Evolutionary conservation across 2,888 invertebrate genomes (phyloP).

Genomic region (Chloroclysta siterata): DNA sequence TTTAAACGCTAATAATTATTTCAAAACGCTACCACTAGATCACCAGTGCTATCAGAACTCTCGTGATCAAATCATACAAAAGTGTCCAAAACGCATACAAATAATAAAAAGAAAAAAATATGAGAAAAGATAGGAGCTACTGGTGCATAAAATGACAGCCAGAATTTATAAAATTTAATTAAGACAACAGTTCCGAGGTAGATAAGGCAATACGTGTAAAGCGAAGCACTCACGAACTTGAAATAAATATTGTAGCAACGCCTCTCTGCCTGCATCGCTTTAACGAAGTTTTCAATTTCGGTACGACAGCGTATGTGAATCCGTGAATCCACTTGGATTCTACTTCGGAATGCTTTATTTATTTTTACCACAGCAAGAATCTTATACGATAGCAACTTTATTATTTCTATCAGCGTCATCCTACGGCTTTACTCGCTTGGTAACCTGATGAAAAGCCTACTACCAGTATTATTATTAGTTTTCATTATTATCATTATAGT

Average conservation of each 20-base stretch:
- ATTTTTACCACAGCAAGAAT: background rate
- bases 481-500: no score
- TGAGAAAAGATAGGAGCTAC: background rate
- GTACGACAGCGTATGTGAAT: conserved; percentile 2
- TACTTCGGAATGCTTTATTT: background rate
- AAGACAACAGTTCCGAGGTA: conserved; percentile 15
- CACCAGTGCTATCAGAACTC: no score
- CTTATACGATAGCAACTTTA: background rate
- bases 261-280: conserved; percentile 13
- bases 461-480: no score
- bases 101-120: no score
- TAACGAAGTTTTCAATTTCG: conserved; percentile 17
- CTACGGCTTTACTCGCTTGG: no score
- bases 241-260: conserved; percentile 27
- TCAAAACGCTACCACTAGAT: no score
- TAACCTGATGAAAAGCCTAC: no score
- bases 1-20: no score
- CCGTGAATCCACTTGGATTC: background rate
- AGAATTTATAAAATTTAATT: conserved; percentile 21
- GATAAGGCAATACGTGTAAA: conserved; percentile 18
- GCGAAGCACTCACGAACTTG: conserved; percentile 23
- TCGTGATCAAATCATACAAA: no score
- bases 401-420: no score
- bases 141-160: conserved; percentile 15
- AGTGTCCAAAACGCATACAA: no score